Base-by-base conservation (phyloP, 1,140 invertebrate species). In the Oncopeltus fasciatus region DNA sequence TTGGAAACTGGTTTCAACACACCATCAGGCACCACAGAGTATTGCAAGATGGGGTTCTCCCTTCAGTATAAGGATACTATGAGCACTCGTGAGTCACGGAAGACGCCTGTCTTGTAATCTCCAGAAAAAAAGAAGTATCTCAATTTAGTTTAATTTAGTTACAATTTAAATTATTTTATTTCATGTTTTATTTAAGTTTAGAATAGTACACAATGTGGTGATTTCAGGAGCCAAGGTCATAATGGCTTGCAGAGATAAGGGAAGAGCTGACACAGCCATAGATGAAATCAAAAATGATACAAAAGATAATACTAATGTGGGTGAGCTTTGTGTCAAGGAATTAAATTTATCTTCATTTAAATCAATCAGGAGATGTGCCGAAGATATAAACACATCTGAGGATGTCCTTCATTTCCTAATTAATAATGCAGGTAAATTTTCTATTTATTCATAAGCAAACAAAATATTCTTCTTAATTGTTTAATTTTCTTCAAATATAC, bases 271-370 rank as follows among this genome's bases (percentile, higher is more conserved):
- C 62, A 64, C 72, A 67, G 77, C 77, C 0, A 69, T 68, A n/a
- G 61, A 71, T 24, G 72, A 77, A 4, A 78, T 81, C 27, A 33
- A 65, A 27, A 53, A 65, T 20, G 68, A 69, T 31, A 59, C 67
- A n/a, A 78, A 77, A 67, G 70, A 76, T 47, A 69, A 70, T 65
- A 68, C 74, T 2, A 75, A 79, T 26, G 72, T 75, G 8, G 80
- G 85, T n/a, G 73, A 79, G 64, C 67, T 87, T 3, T 65, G 76
- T 0, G 66, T 86, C 0, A 75, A 78, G 57, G 74, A 83, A 67
- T 76, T 91, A 38, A 83, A 92, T 73, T 76, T 93, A 0, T 72
- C 76, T 1, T 90, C 82, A 12, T 73, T 92, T 11, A 74, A 77
- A 26, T 91, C 87, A 21, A 80, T 93, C 0, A 73, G 81, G 62